Evolutionary conservation across 92 coral and sea anemone species (phyloP).

Genomic region (Virgularia gustaviana): DNA sequence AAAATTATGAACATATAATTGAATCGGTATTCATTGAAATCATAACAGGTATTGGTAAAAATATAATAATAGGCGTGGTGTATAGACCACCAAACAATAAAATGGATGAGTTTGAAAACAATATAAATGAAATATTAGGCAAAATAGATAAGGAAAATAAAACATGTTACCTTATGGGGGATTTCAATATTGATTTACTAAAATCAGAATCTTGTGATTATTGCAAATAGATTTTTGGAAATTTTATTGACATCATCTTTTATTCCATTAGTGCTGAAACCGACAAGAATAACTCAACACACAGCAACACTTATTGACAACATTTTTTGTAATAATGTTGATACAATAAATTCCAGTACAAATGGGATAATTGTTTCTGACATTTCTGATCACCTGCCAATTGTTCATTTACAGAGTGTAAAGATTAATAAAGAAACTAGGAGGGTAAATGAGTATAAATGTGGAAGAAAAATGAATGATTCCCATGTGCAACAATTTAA

Average conservation of each 20-base stretch:
- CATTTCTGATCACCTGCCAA: background rate
- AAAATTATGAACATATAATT: background rate
- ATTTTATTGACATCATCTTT: background rate
- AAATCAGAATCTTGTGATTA: too few species aligned
- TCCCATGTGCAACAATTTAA: background rate
- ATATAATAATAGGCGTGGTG: background rate
- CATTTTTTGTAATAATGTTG: too few species aligned
- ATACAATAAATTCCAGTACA: background rate
- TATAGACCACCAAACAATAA: background rate
- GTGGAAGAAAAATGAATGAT: background rate
- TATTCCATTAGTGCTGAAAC: background rate
- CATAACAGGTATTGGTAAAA: background rate
- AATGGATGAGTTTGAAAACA: background rate
- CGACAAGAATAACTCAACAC: background rate
- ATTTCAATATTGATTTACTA: too few species aligned
- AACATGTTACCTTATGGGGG: too few species aligned
- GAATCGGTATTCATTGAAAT: constrained; percentile 1
- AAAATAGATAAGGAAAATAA: background rate
- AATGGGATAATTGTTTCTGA: too few species aligned
- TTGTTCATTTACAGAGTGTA: background rate
- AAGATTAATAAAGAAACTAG: background rate
- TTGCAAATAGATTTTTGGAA: background rate
- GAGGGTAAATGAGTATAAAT: background rate
- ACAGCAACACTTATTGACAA: background rate
- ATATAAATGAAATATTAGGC: background rate